Conservation (phyloP, 2,113 vertebrate genomes). For the Leiothrix lutea region DNA sequence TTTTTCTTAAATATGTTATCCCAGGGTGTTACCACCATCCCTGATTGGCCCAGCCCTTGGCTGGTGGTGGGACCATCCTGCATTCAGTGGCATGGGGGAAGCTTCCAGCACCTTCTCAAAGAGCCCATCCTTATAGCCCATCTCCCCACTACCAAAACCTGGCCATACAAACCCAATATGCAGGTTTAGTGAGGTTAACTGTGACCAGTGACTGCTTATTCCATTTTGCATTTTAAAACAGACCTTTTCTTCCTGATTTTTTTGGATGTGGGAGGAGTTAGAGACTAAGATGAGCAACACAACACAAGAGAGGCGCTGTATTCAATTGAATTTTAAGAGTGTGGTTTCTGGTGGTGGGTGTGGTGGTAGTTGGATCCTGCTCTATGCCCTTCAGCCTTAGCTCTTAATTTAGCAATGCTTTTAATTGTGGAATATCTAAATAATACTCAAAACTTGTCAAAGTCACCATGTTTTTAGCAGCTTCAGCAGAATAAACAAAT, state of each 20-base stretch:
- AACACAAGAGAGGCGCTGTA: neutral
- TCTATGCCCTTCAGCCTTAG: neutral
- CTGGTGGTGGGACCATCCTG: neutral
- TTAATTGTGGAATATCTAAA: slow-evolving; percentile 1
- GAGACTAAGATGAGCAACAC: neutral
- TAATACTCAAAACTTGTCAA: neutral
- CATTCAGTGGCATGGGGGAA: accelerated
- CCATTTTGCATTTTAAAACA: neutral
- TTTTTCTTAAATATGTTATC: neutral
- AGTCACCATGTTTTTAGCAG: neutral
- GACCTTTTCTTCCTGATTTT: neutral
- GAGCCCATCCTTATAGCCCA: neutral
- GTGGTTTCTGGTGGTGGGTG: neutral
- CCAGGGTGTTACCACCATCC: neutral
- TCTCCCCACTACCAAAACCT: neutral
- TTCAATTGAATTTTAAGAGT: neutral
- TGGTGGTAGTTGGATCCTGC: neutral
- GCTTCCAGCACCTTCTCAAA: neutral
- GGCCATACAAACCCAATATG: neutral
- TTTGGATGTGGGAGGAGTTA: neutral
- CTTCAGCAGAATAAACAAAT: neutral
- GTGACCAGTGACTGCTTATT: neutral
- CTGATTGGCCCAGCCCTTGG: neutral
- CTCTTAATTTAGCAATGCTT: slow-evolving; percentile 14
- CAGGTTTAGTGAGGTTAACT: neutral